A percentile compares a stretch with the other conserved stretches of the same genome.
Conservation (phyloP, 92 coral and sea anemone genomes). For the Plumapathes pennacea region DNA sequence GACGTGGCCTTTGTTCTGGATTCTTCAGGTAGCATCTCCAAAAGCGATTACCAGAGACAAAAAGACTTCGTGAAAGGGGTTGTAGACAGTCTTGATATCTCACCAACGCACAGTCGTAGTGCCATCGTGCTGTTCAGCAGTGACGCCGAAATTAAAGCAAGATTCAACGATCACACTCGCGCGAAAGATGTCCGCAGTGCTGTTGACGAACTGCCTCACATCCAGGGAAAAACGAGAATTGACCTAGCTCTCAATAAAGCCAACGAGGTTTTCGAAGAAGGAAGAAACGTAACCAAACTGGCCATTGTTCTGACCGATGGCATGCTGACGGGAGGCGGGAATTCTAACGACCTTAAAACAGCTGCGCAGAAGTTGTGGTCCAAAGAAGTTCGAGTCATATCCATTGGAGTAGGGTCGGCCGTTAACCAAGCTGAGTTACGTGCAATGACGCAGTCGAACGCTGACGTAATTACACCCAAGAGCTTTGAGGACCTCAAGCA, state of each 20-base stretch:
- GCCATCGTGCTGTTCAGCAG: slow-evolving; percentile 67
- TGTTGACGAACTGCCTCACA: slow-evolving; percentile 56
- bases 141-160: slow-evolving; percentile 56
- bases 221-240: slow-evolving; percentile 53
- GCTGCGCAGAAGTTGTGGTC: too few species aligned
- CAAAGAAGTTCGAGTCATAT: too few species aligned
- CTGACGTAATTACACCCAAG: too few species aligned
- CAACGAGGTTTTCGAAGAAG: slow-evolving; percentile 61
- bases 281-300: too few species aligned
- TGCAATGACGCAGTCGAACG: too few species aligned
- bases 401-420: too few species aligned
- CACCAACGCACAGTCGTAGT: slow-evolving; percentile 62
- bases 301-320: too few species aligned
- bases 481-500: too few species aligned
- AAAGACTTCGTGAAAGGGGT: slow-evolving; percentile 54
- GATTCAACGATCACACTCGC: slow-evolving; percentile 40
- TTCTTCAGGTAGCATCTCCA: slow-evolving; percentile 70
- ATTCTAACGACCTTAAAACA: too few species aligned
- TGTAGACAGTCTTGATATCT: slow-evolving; percentile 49
- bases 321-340: too few species aligned
- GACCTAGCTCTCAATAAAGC: slow-evolving; percentile 69
- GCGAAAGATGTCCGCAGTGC: slow-evolving; percentile 50
- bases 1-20: slow-evolving; percentile 82
- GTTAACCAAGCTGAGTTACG: too few species aligned
- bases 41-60: slow-evolving; percentile 50